These are phyloP conservation scores for Redunca redunca DNA, from an alignment of 2,113 vertebrate species.

Conservation along the genomic window DNA sequence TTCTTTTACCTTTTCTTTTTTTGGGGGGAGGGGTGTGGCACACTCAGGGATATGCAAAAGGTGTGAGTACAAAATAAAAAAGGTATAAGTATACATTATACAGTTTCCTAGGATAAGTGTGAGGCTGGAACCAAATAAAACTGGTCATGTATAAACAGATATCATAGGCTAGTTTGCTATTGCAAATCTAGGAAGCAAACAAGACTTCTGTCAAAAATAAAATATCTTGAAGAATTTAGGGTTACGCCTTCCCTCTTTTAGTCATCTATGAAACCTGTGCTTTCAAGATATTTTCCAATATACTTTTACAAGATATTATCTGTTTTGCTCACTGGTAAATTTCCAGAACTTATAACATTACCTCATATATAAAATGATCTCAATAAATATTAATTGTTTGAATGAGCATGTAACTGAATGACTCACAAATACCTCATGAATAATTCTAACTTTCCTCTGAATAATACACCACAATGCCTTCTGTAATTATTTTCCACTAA, in stretches of 20 bases:
- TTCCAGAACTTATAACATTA: not conserved
- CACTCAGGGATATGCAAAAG: fast-evolving
- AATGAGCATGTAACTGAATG: not conserved
- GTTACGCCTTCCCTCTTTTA: not conserved
- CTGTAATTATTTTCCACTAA: not conserved
- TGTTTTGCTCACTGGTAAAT: not conserved
- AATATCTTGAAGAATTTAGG: not conserved
- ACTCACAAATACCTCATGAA: not conserved
- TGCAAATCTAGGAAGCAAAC: not conserved
- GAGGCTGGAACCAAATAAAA: not conserved
- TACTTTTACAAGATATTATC: not conserved
- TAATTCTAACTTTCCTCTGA: not conserved
- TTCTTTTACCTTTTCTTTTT: not conserved
- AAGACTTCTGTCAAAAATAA: not conserved
- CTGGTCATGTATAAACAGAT: not conserved
- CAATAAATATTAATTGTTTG: not conserved
- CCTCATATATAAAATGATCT: not conserved
- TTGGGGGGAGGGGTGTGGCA: not conserved
- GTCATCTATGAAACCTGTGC: not conserved
- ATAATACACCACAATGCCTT: not conserved
- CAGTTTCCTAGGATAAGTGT: not conserved
- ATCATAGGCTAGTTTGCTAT: not conserved
- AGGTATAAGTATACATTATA: not conserved
- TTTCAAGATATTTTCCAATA: not conserved
- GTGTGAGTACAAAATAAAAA: not conserved